Conservation (phyloP, 2,797 vertebrate genomes). For the Phoeniculus purpureus region DNA sequence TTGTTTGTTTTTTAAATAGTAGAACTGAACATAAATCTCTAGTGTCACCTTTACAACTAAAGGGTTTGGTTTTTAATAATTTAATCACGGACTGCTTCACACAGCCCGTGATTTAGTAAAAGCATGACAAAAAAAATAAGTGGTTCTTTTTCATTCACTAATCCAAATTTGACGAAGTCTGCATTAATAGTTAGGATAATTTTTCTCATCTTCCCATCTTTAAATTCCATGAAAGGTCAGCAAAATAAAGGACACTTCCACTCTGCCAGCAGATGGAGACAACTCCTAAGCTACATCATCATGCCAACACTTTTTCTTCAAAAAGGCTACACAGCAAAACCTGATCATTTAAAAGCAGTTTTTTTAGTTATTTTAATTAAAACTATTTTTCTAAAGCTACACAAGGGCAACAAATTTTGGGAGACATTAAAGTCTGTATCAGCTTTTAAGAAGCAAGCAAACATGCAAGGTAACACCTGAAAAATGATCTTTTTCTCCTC, state of each 20-base stretch:
- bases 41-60: neutral
- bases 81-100: neutral
- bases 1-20: neutral
- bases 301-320: neutral
- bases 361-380: neutral
- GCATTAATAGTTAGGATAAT: neutral
- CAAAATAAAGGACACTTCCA: neutral
- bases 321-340: neutral
- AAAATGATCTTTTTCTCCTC: conserved; percentile 5
- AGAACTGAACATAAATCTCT: neutral
- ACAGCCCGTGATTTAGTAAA: neutral
- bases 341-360: neutral
- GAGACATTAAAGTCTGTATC: neutral
- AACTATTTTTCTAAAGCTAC: neutral
- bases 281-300: neutral
- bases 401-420: neutral
- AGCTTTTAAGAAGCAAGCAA: neutral
- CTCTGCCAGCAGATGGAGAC: neutral
- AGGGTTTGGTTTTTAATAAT: too few relatives aligned
- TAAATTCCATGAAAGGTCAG: neutral
- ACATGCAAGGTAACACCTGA: neutral
- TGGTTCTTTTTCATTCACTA: neutral
- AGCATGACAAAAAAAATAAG: neutral
- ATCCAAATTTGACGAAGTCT: neutral
- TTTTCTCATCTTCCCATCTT: neutral